A percentile compares a stretch with the other conserved stretches of the same genome.
phyloP scores from a whole-genome alignment of 2,888 invertebrate species.

The Drosophila planitibia region DNA sequence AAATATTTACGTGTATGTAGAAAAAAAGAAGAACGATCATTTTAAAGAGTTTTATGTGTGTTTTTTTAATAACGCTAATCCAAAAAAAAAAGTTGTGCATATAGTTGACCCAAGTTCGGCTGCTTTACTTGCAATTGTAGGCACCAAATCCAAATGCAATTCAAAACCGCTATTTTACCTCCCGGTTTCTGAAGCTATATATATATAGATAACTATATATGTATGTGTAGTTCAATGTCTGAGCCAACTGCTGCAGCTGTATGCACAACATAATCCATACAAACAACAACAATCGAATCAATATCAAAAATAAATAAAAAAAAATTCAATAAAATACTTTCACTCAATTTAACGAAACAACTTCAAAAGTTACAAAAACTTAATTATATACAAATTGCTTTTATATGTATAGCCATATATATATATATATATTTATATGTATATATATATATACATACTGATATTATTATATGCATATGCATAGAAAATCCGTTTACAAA shows the following conservation, averaged over 20 bases:
- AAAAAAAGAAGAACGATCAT: conserved; percentile 8
- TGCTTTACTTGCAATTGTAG: neutral
- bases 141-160: conserved; percentile 9
- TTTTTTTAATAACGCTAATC: conserved; percentile 9
- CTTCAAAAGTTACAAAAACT: conserved; percentile 71
- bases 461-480: conserved; percentile 23
- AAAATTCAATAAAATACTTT: conserved; percentile 5
- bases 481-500: conserved; percentile 37
- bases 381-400: conserved; percentile 53
- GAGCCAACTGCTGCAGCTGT: conserved; percentile 18
- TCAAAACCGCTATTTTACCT: conserved; percentile 57
- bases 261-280: conserved; percentile 31
- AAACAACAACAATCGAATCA: conserved; percentile 15
- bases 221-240: neutral
- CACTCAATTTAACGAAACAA: conserved; percentile 71
- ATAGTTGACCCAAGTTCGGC: neutral
- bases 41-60: conserved; percentile 43
- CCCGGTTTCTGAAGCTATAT: conserved; percentile 45
- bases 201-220: neutral
- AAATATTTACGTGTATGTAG: conserved; percentile 42
- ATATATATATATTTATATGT: conserved; percentile 28
- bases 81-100: conserved; percentile 21
- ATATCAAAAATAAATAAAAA: neutral
- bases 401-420: conserved; percentile 42
- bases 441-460: conserved; percentile 34